Evolutionary conservation across 1,140 invertebrate species (phyloP).

Genomic region (Amyelois transitella): DNA sequence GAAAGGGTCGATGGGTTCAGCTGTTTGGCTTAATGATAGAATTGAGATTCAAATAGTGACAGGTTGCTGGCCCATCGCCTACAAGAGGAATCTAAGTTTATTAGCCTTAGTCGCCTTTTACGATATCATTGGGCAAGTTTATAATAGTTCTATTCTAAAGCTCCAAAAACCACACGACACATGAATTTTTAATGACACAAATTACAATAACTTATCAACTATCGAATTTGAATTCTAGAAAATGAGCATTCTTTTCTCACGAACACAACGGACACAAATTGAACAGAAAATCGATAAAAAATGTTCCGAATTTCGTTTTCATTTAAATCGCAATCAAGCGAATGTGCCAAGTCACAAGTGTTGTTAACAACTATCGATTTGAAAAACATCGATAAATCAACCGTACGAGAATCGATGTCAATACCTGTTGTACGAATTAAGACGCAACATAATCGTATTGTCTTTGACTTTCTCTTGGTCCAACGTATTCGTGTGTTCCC

Average conservation of each 20-base stretch:
- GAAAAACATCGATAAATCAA: slow-evolving; percentile 20
- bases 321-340: slow-evolving; percentile 2
- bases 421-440: slow-evolving; percentile 22
- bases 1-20: too few species aligned
- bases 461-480: slow-evolving; percentile 22
- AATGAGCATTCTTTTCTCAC: background rate
- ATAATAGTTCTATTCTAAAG: too few species aligned
- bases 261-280: background rate
- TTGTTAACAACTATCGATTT: slow-evolving; percentile 16
- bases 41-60: too few species aligned
- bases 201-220: background rate
- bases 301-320: background rate
- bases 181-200: background rate
- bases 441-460: slow-evolving; percentile 18
- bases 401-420: slow-evolving; percentile 6
- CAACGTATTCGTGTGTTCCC: background rate
- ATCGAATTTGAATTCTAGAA: background rate
- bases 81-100: too few species aligned
- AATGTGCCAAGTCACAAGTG: slow-evolving; percentile 18
- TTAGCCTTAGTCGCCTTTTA: too few species aligned
- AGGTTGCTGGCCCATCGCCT: too few species aligned
- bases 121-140: too few species aligned
- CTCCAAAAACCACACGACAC: too few species aligned
- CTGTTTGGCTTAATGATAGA: too few species aligned
- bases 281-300: background rate